Evolutionary conservation across 1,140 invertebrate species (phyloP).

Genomic region (Apocrypta bakeri): DNA sequence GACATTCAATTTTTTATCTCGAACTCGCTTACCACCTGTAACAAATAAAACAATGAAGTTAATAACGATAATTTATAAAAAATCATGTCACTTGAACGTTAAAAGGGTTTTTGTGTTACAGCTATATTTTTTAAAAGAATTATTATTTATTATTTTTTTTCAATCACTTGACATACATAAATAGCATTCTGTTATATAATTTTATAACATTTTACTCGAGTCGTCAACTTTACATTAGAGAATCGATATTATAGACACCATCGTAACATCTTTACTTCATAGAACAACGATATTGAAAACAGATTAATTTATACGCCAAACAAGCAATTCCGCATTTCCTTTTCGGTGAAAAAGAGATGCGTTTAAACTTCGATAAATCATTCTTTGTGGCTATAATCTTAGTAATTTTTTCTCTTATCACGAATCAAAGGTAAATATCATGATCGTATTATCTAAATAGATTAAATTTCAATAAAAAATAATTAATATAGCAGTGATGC

Average conservation of each 20-base stretch:
- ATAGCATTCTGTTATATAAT: background rate
- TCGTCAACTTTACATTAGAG: background rate
- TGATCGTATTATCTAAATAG: too few relatives aligned
- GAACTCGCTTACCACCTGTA: too few relatives aligned
- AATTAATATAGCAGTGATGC: background rate
- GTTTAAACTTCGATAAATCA: background rate
- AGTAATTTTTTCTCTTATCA: background rate
- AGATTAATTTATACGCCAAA: background rate
- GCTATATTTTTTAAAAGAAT: background rate
- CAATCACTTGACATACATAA: background rate
- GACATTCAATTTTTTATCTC: too few relatives aligned
- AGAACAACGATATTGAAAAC: background rate
- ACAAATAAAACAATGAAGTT: too few relatives aligned
- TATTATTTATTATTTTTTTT: background rate
- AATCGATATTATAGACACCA: background rate
- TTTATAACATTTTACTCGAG: background rate
- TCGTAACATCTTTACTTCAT: background rate
- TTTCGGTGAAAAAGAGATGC: background rate
- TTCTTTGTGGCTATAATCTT: background rate
- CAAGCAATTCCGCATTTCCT: background rate
- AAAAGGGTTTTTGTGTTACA: background rate
- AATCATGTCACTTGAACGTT: background rate
- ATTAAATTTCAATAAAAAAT: background rate
- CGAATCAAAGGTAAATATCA: background rate
- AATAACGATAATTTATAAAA: conserved; percentile 54